phyloP scores from a whole-genome alignment of 2,888 invertebrate species.

The Meiosimyza decipiens region DNA sequence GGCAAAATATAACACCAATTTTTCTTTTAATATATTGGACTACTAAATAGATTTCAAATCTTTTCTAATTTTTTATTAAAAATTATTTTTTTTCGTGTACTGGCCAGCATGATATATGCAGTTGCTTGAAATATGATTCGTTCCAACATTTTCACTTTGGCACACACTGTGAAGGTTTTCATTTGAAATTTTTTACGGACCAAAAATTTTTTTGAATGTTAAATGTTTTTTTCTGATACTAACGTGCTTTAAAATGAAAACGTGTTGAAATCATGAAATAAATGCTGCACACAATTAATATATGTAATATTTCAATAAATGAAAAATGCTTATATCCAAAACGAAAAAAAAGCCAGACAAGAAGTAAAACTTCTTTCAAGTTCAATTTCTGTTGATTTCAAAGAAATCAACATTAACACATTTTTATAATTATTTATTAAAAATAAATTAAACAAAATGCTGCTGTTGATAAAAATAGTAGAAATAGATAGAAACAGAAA shows the following conservation, averaged over 20 bases:
- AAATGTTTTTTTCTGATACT: conserved; percentile 35
- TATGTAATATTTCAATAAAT: background rate
- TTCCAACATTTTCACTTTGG: background rate
- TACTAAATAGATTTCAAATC: too few species aligned
- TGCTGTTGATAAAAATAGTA: too few species aligned
- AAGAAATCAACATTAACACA: conserved; percentile 2
- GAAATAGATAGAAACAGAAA: too few species aligned
- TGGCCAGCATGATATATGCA: background rate
- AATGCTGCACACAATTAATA: background rate
- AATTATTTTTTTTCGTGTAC: background rate
- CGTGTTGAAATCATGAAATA: conserved; percentile 24
- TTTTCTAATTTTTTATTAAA: too few species aligned
- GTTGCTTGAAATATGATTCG: conserved; percentile 4
- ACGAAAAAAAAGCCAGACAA: background rate
- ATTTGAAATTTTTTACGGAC: conserved; percentile 5
- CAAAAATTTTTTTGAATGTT: background rate
- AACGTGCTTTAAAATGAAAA: conserved; percentile 38
- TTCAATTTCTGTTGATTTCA: conserved; percentile 23
- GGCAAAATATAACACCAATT: too few species aligned
- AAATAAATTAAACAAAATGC: too few species aligned
- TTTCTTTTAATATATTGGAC: too few species aligned
- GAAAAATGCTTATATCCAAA: background rate
- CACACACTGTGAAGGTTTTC: background rate
- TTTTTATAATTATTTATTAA: background rate
- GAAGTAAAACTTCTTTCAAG: background rate